phyloP scores from a whole-genome alignment of 30 jellyfish, hydroid and myxozoan genomes.

The Mastigias papua region DNA sequence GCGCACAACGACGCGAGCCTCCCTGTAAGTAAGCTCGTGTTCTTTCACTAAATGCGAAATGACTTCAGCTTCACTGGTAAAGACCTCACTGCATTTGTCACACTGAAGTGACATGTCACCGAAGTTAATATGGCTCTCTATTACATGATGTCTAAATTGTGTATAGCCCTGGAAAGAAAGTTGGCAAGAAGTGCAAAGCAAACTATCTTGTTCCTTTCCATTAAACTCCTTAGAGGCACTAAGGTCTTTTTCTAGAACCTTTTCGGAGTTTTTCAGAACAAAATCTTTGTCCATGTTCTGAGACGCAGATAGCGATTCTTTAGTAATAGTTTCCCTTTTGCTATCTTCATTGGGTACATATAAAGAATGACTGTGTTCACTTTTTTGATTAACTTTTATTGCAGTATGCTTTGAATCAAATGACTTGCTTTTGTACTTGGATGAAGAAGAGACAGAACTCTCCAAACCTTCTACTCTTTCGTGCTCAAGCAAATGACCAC shows the following conservation, averaged over 20 bases:
- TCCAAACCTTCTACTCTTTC: conserved; percentile 30
- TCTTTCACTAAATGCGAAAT: conserved; percentile 22
- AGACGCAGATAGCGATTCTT: no score
- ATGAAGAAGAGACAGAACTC: neutral
- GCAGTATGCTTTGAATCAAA: neutral
- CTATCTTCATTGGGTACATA: no score
- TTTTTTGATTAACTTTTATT: neutral
- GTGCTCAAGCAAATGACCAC: conserved; percentile 50
- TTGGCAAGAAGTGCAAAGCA: conserved; percentile 43
- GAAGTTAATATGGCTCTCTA: conserved; percentile 46
- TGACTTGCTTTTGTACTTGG: neutral
- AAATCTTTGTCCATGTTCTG: neutral
- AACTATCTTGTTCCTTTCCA: neutral
- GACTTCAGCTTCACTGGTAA: conserved; percentile 25
- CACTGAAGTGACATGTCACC: conserved; percentile 76
- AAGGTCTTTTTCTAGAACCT: neutral
- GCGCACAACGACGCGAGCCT: conserved; percentile 60
- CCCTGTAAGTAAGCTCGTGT: conserved; percentile 29
- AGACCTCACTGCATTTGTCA: conserved; percentile 43
- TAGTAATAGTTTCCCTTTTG: no score
- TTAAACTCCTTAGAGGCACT: neutral
- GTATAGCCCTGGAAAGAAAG: conserved; percentile 7
- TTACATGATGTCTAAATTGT: conserved; percentile 48
- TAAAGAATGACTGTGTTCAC: neutral
- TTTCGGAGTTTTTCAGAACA: neutral